These are phyloP conservation scores for Phalangium opilio DNA, from an alignment of 2,888 invertebrate species.

Conservation along the genomic window DNA sequence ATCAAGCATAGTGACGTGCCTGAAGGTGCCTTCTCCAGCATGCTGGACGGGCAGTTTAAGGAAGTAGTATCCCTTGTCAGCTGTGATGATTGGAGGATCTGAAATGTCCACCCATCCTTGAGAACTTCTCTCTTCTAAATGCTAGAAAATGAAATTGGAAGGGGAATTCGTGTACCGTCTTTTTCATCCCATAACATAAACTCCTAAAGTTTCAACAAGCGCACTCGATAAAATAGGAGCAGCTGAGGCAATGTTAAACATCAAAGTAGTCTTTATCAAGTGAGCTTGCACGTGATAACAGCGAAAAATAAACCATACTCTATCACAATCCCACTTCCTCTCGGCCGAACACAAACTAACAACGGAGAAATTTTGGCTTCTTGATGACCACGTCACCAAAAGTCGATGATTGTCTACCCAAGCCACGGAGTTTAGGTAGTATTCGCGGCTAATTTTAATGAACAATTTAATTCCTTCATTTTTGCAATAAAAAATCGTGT, in stretches of 20 bases:
- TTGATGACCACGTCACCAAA: background rate
- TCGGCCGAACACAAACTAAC: background rate
- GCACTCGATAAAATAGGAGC: no score
- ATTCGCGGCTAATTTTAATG: background rate
- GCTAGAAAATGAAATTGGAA: conserved; percentile 5
- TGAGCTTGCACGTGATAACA: no score
- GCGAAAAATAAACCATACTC: no score
- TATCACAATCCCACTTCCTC: background rate
- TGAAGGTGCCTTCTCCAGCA: conserved; percentile 24
- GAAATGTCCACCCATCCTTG: conserved; percentile 20
- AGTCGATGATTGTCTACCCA: background rate
- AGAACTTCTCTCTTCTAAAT: conserved; percentile 8
- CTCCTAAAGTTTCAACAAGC: no score
- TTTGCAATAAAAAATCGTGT: no score
- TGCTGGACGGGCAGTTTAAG: conserved; percentile 24
- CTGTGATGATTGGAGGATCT: conserved; percentile 20
- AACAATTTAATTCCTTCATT: no score
- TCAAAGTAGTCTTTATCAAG: no score
- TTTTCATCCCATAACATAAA: no score
- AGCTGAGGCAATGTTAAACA: no score
- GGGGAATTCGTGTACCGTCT: no score
- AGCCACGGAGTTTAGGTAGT: background rate
- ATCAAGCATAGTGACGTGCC: conserved; percentile 29
- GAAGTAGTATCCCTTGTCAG: conserved; percentile 25
- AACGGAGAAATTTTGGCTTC: background rate